A percentile compares a stretch with the other conserved stretches of the same genome.
phyloP scores from a whole-genome alignment of 2,888 invertebrate genomes.

The Dicycla oo region DNA sequence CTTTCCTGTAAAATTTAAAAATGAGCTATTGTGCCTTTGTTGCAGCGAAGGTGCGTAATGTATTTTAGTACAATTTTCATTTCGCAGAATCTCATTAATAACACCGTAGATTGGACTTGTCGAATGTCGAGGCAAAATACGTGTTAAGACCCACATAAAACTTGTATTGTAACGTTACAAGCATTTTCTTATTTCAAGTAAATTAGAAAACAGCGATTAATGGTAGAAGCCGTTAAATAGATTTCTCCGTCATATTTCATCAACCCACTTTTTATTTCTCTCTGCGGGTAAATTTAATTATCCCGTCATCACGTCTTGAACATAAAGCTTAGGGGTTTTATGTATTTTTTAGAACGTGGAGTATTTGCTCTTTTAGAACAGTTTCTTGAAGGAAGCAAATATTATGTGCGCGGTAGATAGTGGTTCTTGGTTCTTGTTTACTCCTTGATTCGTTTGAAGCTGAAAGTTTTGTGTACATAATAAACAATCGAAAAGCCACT shows the following conservation, averaged over 20 bases:
- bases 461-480: background rate
- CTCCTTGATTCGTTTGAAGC: constrained; percentile 4
- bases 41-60: too few species aligned
- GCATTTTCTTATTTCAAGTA: constrained; percentile 45
- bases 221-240: constrained; percentile 63
- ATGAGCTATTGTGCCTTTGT: too few species aligned
- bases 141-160: background rate
- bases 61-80: too few species aligned
- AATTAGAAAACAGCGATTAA: constrained; percentile 56
- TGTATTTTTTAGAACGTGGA: constrained; percentile 65
- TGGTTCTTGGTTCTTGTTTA: background rate
- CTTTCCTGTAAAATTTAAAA: too few species aligned
- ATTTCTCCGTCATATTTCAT: constrained; percentile 64
- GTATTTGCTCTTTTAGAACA: constrained; percentile 56
- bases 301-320: constrained; percentile 68
- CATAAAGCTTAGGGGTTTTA: constrained; percentile 72
- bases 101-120: background rate
- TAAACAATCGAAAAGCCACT: background rate
- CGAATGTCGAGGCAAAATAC: background rate
- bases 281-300: constrained; percentile 73
- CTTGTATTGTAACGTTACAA: constrained; percentile 23
- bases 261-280: constrained; percentile 66
- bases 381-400: constrained; percentile 21
- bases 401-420: constrained; percentile 9
- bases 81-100: too few species aligned